These are phyloP conservation scores for Scleropages formosus DNA, from an alignment of 2,797 vertebrate species.

Conservation along the genomic window DNA sequence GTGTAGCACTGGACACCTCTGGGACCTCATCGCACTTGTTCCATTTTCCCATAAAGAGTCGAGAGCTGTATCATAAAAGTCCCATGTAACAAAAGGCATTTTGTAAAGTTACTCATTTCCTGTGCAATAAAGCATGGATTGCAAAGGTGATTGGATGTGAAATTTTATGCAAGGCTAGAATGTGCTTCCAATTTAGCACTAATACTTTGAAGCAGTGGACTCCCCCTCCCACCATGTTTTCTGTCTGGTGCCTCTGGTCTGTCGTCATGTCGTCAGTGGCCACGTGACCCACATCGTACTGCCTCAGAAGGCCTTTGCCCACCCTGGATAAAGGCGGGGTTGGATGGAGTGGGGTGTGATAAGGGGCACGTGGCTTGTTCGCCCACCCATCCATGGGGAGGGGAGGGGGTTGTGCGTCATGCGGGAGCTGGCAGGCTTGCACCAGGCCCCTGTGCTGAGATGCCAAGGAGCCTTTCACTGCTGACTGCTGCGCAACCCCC, in stretches of 20 bases:
- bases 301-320: too few relatives aligned
- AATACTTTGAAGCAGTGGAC: too few relatives aligned
- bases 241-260: background rate
- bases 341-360: constrained; percentile 27
- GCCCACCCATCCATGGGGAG: background rate
- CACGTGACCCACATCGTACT: background rate
- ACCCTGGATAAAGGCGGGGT: too few relatives aligned
- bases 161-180: too few relatives aligned
- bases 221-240: too few relatives aligned
- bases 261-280: background rate
- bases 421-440: constrained; percentile 43
- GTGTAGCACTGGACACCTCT: background rate
- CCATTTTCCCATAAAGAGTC: too few relatives aligned
- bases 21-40: background rate
- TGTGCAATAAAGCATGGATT: too few relatives aligned
- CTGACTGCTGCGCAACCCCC: constrained; percentile 43
- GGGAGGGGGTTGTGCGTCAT: constrained; percentile 55
- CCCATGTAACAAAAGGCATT: too few relatives aligned
- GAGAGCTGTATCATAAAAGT: too few relatives aligned
- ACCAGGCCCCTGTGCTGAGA: constrained; percentile 33
- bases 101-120: too few relatives aligned
- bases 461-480: constrained; percentile 30
- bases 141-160: too few relatives aligned
- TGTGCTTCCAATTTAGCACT: too few relatives aligned
- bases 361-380: background rate